Base-by-base conservation (phyloP, 2,797 vertebrate species). In the Oreonectes daqikongensis region DNA sequence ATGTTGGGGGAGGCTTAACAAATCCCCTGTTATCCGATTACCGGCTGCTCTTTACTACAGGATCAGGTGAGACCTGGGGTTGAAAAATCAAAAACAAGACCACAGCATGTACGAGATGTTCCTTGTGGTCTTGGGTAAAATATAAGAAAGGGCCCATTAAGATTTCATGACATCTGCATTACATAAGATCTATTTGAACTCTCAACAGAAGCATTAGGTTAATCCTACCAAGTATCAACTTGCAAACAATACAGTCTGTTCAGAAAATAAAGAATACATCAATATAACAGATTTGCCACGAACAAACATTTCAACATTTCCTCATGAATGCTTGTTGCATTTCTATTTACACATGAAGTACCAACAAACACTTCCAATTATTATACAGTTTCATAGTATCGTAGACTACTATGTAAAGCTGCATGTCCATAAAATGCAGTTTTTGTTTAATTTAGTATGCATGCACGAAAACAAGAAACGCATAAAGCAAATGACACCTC, bases 1-100 rank as follows among this genome's bases (percentile, higher is more conserved):
- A 87, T 90, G 88, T 89, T 81, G 20, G 26, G 22, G 73, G 52
- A 46, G 26, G 65, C 61, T 4, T 61, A 72, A 86, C 30, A 35
- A 35, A 61, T 61, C 59, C 30, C 18, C 24, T 30, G 59, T 61
- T 12, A 61, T 61, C 59, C 18, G 59, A 61, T 61, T 61, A 61
- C 17, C 3, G 30, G 4, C 17, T 35, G 28, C 26, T 61, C 30
- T 61, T 35, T 35, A n/a, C 59, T n/a, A 20, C 17, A 35, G 17
- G 59, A 35, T 61, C 28, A 61, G 18, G 18, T 35, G 17, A 61
- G 30, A 35, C 59, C 4, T 1, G 22, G n/a, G 48, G 42, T 50
- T 44, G 65, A 66, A 4, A 61, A 61, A 65, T 69, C 74, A 69
- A 50, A 76, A 53, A 50, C 53, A 15, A 69, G 48, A 35, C 32